A percentile compares a stretch with the other conserved stretches of the same genome.
phyloP scores from a whole-genome alignment of 2,797 vertebrate species.

The Chaunax sp. region DNA sequence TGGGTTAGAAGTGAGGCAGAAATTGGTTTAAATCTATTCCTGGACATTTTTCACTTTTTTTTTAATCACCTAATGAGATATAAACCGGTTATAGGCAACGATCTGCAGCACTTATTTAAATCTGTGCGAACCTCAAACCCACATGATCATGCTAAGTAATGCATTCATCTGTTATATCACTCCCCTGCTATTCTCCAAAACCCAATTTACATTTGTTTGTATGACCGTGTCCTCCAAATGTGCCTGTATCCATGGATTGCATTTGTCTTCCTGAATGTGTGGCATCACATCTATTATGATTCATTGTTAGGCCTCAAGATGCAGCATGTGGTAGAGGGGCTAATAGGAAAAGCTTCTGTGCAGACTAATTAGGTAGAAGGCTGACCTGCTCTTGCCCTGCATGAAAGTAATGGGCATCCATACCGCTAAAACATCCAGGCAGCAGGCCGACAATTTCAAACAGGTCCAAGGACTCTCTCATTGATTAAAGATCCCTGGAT shows the following conservation, averaged over 20 bases:
- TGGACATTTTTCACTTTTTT: background rate
- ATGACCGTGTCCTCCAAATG: background rate
- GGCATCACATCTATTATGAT: constrained; percentile 40
- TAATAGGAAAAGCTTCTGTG: constrained; percentile 46
- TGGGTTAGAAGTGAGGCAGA: background rate
- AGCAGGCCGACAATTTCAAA: constrained; percentile 37
- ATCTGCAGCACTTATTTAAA: constrained; percentile 5
- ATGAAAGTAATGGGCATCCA: constrained; percentile 37
- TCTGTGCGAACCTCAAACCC: background rate
- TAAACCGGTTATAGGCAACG: background rate
- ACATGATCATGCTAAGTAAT: background rate
- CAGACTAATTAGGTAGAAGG: constrained; percentile 52
- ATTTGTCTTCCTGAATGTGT: constrained; percentile 19
- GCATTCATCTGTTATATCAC: background rate
- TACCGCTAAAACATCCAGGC: constrained; percentile 33
- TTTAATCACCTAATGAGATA: background rate
- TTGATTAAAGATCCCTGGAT: constrained; percentile 48
- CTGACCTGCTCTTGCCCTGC: constrained; percentile 32
- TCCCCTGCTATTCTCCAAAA: background rate
- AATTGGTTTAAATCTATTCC: background rate
- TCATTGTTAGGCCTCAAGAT: constrained; percentile 43
- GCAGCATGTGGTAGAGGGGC: constrained; percentile 45
- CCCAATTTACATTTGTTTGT: constrained; percentile 20
- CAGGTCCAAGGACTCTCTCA: constrained; percentile 51
- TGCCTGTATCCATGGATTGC: background rate